These are phyloP conservation scores for Syrrhaptes paradoxus DNA, from an alignment of 2,113 vertebrate species.

Conservation along the genomic window DNA sequence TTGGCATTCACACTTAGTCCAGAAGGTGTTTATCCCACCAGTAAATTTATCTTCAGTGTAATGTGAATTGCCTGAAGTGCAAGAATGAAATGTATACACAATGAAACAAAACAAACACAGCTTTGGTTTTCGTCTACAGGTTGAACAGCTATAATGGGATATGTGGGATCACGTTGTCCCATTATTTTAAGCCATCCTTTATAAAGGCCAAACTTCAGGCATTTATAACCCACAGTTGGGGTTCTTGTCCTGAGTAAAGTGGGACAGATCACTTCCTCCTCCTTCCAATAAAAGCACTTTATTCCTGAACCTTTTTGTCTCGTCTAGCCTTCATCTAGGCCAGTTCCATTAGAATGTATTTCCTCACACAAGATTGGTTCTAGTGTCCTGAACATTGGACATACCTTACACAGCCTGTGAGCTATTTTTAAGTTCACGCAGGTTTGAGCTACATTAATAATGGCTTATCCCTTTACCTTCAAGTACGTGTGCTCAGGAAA, in stretches of 20 bases:
- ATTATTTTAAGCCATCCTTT: not conserved
- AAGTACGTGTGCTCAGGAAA: not conserved
- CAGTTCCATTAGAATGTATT: not conserved
- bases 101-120: not conserved
- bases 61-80: conserved; percentile 11
- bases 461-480: not conserved
- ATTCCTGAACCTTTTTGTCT: not conserved
- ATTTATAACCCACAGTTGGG: not conserved
- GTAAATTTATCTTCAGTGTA: not conserved
- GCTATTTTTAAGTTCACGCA: not conserved
- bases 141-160: not conserved
- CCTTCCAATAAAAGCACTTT: not conserved
- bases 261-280: not conserved
- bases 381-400: not conserved
- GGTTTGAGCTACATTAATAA: not conserved
- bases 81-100: not conserved
- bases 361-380: not conserved
- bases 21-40: conserved; percentile 13
- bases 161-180: not conserved
- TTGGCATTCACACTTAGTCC: not conserved
- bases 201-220: not conserved
- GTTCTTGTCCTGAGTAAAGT: not conserved
- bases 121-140: not conserved
- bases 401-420: not conserved
- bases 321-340: not conserved